These are phyloP conservation scores for Epinephelus lanceolatus DNA, from an alignment of 2,113 vertebrate genomes.

Conservation along the genomic window DNA sequence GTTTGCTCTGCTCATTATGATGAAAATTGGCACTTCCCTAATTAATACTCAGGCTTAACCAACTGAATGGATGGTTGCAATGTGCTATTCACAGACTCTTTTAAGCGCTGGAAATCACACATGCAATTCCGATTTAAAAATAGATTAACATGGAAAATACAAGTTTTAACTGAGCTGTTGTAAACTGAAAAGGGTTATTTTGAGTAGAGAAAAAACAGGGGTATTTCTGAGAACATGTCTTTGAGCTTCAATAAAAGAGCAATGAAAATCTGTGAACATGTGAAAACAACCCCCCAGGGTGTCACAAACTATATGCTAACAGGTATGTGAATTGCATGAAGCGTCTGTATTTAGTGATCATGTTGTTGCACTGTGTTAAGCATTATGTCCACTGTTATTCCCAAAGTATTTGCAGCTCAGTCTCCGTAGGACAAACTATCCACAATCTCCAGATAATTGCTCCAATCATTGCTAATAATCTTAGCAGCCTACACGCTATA, in stretches of 20 bases:
- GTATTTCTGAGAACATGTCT: neutral
- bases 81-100: constrained; percentile 12
- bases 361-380: neutral
- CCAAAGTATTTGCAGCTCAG: constrained; percentile 14
- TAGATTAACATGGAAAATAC: neutral
- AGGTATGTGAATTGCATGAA: neutral
- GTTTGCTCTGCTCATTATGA: constrained; percentile 33
- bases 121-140: constrained; percentile 3
- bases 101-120: constrained; percentile 8
- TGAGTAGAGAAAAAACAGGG: neutral
- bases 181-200: neutral
- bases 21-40: constrained; percentile 41
- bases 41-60: constrained; percentile 24
- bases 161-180: neutral
- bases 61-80: constrained; percentile 21
- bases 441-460: constrained; percentile 44
- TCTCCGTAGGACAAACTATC: constrained; percentile 30
- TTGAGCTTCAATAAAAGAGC: neutral
- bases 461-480: constrained; percentile 43
- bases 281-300: neutral
- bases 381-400: constrained; percentile 13
- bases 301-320: neutral
- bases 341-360: neutral
- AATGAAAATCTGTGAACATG: neutral
- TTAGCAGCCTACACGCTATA: constrained; percentile 8